Evolutionary conservation across 1,140 invertebrate species (phyloP), one percentile per base, ranked within the genome.

Genomic region (Scylla paramamosain): DNA sequence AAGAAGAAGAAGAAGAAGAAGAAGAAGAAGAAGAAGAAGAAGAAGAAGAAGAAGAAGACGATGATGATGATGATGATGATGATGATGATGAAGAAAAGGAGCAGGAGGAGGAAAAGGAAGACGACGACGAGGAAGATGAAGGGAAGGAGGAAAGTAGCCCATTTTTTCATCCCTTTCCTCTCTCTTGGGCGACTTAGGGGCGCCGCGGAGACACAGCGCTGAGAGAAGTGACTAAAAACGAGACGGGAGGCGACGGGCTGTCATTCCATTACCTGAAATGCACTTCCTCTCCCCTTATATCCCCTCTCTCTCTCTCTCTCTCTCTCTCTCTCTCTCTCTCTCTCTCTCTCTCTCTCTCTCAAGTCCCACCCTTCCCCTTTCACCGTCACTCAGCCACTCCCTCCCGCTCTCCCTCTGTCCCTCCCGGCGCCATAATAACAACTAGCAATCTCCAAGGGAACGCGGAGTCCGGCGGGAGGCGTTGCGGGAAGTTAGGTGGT

Each of bases 321-420:
- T 77, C 67, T 77, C 67, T 77, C 67, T 67, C 59, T 67, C 59
- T 67, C 59, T 67, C 59, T 67, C 59, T 67, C 59, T 67, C 59
- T 67, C 59, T 67, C 59, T 67, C 59, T 67, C 59, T 67, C 59
- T 67, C 59, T 67, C 59, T 67, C 59, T 67, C 59, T 67, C 59
- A n/a, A n/a, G n/a, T 67, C 59, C 20, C 59, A 10, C 59, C 20
- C 59, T 67, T 16, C 20, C 59, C 20, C 59, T 67, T 14, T 52
- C 48, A 7, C 48, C 14, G 6, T 52, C 48, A n/a, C 14, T 39
- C 1, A 39, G 39, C 39, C 39, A 39, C 67, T 77, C 59, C 20
- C 59, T 67, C 67, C 20, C 67, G 12, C 67, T n/a, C 67, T 77
- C 67, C 20, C 67, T 77, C 67, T 77, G 12, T 77, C 67, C 20